phyloP scores from a whole-genome alignment of 1,140 invertebrate species.

The Lineus longissimus region DNA sequence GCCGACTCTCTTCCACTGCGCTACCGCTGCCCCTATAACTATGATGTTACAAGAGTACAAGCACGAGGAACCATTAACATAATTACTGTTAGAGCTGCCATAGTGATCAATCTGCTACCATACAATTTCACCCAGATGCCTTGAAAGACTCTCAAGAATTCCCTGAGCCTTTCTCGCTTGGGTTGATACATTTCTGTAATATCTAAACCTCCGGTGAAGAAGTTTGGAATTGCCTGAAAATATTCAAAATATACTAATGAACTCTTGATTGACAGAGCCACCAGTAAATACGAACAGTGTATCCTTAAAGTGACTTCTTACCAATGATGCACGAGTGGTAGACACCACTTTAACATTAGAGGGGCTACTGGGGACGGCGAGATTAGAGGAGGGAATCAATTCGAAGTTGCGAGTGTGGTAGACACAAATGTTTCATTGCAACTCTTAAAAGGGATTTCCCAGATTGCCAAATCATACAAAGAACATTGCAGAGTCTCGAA shows the following conservation, averaged over 20 bases:
- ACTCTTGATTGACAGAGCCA: neutral
- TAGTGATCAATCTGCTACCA: conserved; percentile 65
- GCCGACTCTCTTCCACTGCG: too few species aligned
- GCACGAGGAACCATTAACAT: too few species aligned
- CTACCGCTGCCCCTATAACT: too few species aligned
- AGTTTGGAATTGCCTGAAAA: conserved; percentile 64
- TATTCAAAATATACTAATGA: neutral
- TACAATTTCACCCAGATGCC: conserved; percentile 76
- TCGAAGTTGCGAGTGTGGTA: too few species aligned
- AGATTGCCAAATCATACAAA: neutral
- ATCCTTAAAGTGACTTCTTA: too few species aligned
- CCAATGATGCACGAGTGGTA: too few species aligned
- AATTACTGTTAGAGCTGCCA: conserved; percentile 83
- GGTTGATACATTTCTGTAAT: conserved; percentile 84
- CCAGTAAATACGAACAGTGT: too few species aligned
- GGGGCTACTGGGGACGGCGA: too few species aligned
- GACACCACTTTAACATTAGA: too few species aligned
- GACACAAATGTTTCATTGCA: neutral
- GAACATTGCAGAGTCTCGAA: neutral
- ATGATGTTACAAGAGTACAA: too few species aligned
- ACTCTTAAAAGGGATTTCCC: neutral
- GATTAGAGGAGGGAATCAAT: neutral
- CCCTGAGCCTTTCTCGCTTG: conserved; percentile 62
- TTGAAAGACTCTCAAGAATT: conserved; percentile 76
- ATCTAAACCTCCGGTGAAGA: conserved; percentile 80